These are phyloP conservation scores for Gonocerus acuteangulatus DNA, from an alignment of 2,888 invertebrate species.

Conservation along the genomic window DNA sequence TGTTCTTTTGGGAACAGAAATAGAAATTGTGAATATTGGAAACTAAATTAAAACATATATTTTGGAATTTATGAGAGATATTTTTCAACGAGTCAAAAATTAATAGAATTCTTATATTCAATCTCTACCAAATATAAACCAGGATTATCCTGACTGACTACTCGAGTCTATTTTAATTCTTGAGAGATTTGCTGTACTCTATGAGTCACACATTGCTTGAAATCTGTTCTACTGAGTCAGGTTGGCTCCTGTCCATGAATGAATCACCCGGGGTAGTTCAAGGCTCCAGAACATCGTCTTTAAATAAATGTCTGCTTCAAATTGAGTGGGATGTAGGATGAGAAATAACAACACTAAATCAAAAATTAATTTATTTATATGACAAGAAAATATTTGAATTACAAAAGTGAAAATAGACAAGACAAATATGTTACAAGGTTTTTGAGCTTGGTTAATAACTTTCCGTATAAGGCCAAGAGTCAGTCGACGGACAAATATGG, in stretches of 20 bases:
- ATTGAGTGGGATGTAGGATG: neutral
- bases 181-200: neutral
- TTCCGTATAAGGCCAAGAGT: constrained; percentile 13
- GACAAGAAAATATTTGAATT: neutral
- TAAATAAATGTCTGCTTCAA: constrained; percentile 12
- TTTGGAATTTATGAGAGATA: no score
- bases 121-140: no score
- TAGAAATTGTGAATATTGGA: no score
- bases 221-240: constrained; percentile 8
- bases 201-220: constrained; percentile 12
- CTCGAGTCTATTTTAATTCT: no score
- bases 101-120: no score
- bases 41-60: no score
- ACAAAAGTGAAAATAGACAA: neutral
- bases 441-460: neutral
- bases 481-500: constrained; percentile 22
- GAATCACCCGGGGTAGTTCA: constrained; percentile 15
- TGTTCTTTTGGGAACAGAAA: no score
- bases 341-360: constrained; percentile 7
- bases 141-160: no score
- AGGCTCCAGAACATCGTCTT: constrained; percentile 1
- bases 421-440: neutral
- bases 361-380: constrained; percentile 6
- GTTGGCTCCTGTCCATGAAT: constrained; percentile 9
- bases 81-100: no score